Percentiles rank a stretch among this genome's conserved stretches.
phyloP scores from a whole-genome alignment of 2,113 vertebrate genomes.

The Lophotis ruficrista region DNA sequence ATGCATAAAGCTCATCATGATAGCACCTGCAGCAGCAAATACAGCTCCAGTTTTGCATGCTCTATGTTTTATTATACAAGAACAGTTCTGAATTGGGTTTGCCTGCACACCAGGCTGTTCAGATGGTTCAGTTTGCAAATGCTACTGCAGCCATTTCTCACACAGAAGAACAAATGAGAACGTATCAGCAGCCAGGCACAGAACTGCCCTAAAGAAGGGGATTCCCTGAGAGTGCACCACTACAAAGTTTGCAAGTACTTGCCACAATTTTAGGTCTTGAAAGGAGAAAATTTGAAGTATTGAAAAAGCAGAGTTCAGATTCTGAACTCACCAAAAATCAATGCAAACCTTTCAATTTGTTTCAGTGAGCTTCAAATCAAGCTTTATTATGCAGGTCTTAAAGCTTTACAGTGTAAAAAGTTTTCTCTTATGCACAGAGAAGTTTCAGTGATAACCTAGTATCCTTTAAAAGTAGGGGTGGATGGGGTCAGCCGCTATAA shows the following conservation, averaged over 20 bases:
- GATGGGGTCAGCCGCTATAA: background rate
- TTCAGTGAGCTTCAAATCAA: background rate
- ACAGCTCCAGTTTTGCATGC: constrained; percentile 31
- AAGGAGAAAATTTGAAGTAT: background rate
- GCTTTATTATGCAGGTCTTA: background rate
- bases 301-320: background rate
- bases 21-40: constrained; percentile 30
- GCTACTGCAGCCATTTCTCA: background rate
- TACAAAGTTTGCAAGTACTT: background rate
- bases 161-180: background rate
- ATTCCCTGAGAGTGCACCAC: background rate
- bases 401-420: background rate
- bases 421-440: background rate
- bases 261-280: background rate
- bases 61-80: background rate
- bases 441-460: background rate
- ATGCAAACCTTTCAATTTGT: background rate
- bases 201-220: background rate
- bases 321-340: background rate
- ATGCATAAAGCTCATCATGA: constrained; percentile 12
- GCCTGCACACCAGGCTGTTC: background rate
- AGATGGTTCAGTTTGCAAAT: background rate
- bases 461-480: background rate
- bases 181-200: background rate
- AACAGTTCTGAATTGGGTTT: background rate